Evolutionary conservation across 1,140 invertebrate genomes (phyloP), one percentile per base, ranked within the genome.

Genomic region (Pogonomyrmex barbatus): DNA sequence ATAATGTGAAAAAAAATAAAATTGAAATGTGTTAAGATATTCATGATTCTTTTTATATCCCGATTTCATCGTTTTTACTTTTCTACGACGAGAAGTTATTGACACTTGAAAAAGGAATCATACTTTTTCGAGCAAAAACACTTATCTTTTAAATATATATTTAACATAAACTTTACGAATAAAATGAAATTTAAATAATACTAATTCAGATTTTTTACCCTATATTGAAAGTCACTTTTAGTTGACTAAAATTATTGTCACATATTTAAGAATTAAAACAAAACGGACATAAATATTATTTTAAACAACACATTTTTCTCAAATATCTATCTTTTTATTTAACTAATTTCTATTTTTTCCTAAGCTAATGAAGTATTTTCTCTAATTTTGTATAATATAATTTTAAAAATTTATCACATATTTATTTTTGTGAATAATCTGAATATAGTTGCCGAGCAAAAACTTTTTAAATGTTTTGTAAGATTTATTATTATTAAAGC

Each of bases 1-100:
- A 42, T 52, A 54, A 62, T 62, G 52, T 50, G 17, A 58, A 58
- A 58, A 14, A 82, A 62, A 42, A 56, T 56, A n/a, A 85, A 79
- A 86, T 62, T 30, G 47, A 24, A 24, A 47, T 36, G 45, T 42
- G 6, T 14, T 10, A 63, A 33, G 14, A 30, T 30, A 10, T 14
- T 56, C 9, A 2, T 39, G 10, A 36, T 36, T 5, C n/a, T 62
- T 50, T 83, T 60, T 70, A 50, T 50, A n/a, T 42, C 4, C 54
- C 2, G 1, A 30, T 12, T 33, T 5, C 6, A 24, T 4, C 17
- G 62, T 75, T 81, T 45, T 14, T 73, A 60, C 33, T 82, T 83
- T 83, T 50, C 12, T 14, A 45, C 8, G 14, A 79, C 47, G 30
- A 52, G 70, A 58, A 45, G 24, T 24, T 70, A 45, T 4, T 56